A percentile compares a stretch with the other conserved stretches of the same genome.
phyloP scores from a whole-genome alignment of 1,140 invertebrate genomes.

The Homalodisca vitripennis region DNA sequence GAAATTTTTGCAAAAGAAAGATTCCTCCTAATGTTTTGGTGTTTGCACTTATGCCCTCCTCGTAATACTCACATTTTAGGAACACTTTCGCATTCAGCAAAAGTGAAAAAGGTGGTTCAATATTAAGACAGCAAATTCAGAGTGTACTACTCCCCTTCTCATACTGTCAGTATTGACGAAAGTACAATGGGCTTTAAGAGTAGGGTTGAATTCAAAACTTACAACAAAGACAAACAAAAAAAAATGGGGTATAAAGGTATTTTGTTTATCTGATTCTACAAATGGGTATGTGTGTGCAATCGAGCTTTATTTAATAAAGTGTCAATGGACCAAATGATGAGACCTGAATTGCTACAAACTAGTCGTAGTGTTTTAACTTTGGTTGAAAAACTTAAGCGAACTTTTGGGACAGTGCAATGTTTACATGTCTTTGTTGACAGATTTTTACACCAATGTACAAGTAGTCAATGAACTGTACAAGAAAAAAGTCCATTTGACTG shows the following conservation, averaged over 20 bases:
- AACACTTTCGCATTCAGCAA: background rate
- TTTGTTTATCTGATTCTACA: slow-evolving; percentile 5
- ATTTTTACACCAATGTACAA: background rate
- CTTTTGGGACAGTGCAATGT: background rate
- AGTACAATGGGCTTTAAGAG: slow-evolving; percentile 24
- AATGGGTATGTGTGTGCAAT: slow-evolving; percentile 30
- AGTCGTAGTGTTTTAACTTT: background rate
- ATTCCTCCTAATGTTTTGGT: slow-evolving; percentile 22
- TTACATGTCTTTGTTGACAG: background rate
- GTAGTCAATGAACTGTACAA: background rate
- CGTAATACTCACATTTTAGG: background rate
- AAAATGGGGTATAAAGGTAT: slow-evolving; percentile 31
- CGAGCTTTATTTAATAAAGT: slow-evolving; percentile 18
- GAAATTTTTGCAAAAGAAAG: slow-evolving; percentile 12
- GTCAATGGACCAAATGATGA: background rate
- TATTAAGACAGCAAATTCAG: slow-evolving; percentile 15
- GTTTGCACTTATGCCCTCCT: slow-evolving; percentile 2
- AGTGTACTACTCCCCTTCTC: background rate
- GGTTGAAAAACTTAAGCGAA: background rate
- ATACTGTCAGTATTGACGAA: slow-evolving; percentile 8
- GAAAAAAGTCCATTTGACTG: background rate
- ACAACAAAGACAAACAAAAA: slow-evolving; percentile 24
- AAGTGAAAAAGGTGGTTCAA: background rate
- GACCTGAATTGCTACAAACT: background rate
- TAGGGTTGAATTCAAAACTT: slow-evolving; percentile 19